Base-by-base conservation (phyloP, 2,888 invertebrate genomes). In the Diogma glabrata region DNA sequence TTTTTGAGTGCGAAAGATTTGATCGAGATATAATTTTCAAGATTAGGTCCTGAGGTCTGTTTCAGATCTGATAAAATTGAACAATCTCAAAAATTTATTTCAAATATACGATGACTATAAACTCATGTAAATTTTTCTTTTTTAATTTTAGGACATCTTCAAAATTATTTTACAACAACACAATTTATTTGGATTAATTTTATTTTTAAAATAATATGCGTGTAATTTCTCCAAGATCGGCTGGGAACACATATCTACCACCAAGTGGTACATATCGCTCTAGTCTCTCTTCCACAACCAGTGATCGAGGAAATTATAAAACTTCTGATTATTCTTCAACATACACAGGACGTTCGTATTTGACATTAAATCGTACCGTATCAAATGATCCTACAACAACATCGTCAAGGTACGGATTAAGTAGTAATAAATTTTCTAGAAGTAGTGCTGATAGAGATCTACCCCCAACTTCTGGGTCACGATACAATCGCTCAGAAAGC, bases 391-490 rank as follows among this genome's bases (percentile, higher is more conserved):
- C 61, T 66, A 59, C 67, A 66, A 54, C 63, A 63, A 56, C 67
- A 57, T 61, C 62, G 60, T 61, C 63, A 64, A 65, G 69, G 67
- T 67, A 64, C 65, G 68, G 69, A 67, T 69, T 69, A 62, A 70
- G 69, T 69, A 63, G 24, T 53, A 52, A 50, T 57, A 54, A 51
- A 54, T 55, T 51, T 52, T 50, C 52, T 56, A 53, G 54, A 47
- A 50, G 54, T 52, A 55, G 54, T 54, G 45, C 51, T 50, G 53
- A 53, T 40, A 40, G 46, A 47, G 52, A 52, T 30, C 28, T 38
- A 24, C 52, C 54, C 45, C 54, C 52, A 45, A 30, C 40, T n/a
- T 24, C 36, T 5, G n/a, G 23, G 24, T 38, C 36, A 19, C 20
- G 36, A 12, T 33, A 14, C 20, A 2, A 20, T 36, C 49, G 49